Evolutionary conservation across 92 coral and sea anemone genomes (phyloP), one percentile per base, ranked within the genome.

Genomic region (Porites rus): DNA sequence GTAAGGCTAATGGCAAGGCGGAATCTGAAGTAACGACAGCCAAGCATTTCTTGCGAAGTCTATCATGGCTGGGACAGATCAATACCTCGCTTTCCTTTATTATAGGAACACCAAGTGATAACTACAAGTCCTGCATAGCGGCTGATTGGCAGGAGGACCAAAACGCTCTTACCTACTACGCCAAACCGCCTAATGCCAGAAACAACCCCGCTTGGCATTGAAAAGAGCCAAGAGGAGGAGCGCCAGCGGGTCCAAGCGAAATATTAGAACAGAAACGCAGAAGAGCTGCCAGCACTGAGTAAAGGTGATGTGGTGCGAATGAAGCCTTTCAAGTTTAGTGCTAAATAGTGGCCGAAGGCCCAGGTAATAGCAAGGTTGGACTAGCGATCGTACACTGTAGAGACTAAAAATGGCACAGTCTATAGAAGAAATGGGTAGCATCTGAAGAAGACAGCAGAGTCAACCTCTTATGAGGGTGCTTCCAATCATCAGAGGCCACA

Each of bases 91-190:
- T 51, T 8, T 82, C 53, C 87, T 50, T 12, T 51, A 71, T 10
- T 46, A 51, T 52, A 62, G 87, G 10, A 84, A 84, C 66, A 84
- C 76, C 88, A 84, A 84, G 82, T 63, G 10, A 84, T 84, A 61
- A 78, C 68, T 43, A 69, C 77, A 9, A 81, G 85, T 21, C 85
- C 85, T 17, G 76, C 77, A 21, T 78, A 81, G 46, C 52, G 64
- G 14, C 67, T 69, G 28, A 81, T 81, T 76, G 51, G 75, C 86
- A 61, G 77, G 7, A 52, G 86, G 77, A 53, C 77, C 64, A 81
- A 69, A 21, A 53, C 86, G 17, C 86, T 81, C 8, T 68, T 81
- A 9, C 77, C 77, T 63, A 69, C 77, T 3, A n/a, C 86, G 2
- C 16, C 65, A 22, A 65, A 59, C 24, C 65, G 38, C 31, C 62